Evolutionary conservation across 2,797 vertebrate species (phyloP).

Genomic region (Cuculus canorus): DNA sequence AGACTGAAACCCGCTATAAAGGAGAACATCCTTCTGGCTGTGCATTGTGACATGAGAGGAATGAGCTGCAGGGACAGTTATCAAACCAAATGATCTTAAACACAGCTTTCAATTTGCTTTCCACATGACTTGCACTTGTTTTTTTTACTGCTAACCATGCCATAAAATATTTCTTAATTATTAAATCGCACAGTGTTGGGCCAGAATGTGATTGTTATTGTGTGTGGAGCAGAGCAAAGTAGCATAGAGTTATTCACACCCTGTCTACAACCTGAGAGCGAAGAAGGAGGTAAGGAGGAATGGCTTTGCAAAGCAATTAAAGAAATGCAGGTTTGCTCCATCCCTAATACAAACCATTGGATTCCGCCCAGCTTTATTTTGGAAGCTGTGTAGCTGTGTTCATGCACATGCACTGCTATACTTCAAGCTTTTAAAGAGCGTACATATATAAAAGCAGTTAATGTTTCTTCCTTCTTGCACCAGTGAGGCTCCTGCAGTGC

Average conservation of each 20-base stretch:
- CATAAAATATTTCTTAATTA: background rate
- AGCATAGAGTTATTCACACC: rapidly evolving
- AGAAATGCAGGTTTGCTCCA: background rate
- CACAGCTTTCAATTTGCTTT: background rate
- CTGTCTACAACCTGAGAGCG: background rate
- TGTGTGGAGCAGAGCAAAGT: background rate
- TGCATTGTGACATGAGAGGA: rapidly evolving
- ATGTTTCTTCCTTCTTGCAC: background rate
- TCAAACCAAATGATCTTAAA: background rate
- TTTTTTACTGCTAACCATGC: background rate
- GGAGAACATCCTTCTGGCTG: background rate
- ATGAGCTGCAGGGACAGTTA: background rate
- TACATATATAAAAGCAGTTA: background rate
- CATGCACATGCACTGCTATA: background rate
- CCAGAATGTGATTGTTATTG: background rate
- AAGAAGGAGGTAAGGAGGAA: background rate
- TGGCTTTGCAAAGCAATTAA: background rate
- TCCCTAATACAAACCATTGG: rapidly evolving
- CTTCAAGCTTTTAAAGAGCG: background rate
- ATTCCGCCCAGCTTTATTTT: background rate
- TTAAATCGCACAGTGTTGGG: rapidly evolving
- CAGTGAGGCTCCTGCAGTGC: background rate
- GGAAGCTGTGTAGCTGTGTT: background rate
- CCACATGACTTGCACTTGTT: background rate
- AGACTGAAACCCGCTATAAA: background rate